Percentiles rank a stretch among this genome's conserved stretches.
Conservation (phyloP, 2,888 invertebrate genomes). For the Leptopterna dolabrata region DNA sequence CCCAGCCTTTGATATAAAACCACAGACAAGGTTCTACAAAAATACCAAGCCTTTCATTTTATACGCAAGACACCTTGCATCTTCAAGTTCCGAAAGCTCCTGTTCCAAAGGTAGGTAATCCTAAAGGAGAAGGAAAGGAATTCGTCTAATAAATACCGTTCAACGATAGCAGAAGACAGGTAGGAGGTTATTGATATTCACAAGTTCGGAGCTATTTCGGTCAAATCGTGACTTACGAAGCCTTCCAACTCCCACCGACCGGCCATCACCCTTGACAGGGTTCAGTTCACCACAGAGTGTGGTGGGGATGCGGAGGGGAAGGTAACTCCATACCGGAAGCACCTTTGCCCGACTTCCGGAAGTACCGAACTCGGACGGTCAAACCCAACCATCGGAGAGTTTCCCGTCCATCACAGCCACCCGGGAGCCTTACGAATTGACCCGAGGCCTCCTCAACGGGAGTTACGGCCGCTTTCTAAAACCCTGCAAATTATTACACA, state of each 20-base stretch:
- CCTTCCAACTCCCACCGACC: not conserved
- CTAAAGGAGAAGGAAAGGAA: too few relatives aligned
- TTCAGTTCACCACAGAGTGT: not conserved
- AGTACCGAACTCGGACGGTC: not conserved
- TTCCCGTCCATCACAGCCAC: not conserved
- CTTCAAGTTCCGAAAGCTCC: too few relatives aligned
- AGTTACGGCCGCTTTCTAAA: too few relatives aligned
- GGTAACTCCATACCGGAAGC: slow-evolving; percentile 11
- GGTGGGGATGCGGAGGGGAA: not conserved
- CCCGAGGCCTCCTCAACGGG: too few relatives aligned
- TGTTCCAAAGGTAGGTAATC: too few relatives aligned
- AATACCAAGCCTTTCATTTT: too few relatives aligned
- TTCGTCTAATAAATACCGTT: too few relatives aligned
- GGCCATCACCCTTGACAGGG: not conserved
- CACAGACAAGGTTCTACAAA: too few relatives aligned
- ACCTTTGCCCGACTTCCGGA: slow-evolving; percentile 11
- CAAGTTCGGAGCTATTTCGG: not conserved
- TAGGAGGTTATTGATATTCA: not conserved
- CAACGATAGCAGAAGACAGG: too few relatives aligned
- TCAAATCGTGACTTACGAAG: not conserved
- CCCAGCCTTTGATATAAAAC: too few relatives aligned
- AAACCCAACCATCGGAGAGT: not conserved
- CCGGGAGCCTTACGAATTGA: not conserved
- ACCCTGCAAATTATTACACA: too few relatives aligned
- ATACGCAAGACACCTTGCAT: too few relatives aligned